Evolutionary conservation across 2,888 invertebrate species (phyloP), one percentile per base, ranked within the genome.

Genomic region (Stenichneumon culpator): DNA sequence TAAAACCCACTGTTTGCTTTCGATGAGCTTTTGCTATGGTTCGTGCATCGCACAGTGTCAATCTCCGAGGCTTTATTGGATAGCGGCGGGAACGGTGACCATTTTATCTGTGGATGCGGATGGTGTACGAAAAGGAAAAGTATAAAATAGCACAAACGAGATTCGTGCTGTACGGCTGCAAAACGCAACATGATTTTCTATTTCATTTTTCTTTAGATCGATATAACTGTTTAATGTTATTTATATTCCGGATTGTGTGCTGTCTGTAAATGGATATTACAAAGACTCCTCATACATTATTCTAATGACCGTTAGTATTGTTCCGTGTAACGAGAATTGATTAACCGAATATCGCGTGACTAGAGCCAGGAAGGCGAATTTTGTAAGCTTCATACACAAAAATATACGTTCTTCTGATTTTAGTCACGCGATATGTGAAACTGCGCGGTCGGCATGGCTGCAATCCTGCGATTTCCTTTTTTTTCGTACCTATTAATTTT

Each of bases 21-120:
- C 79, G 60, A 63, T 63, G 39, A 74, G 74, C 74, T 74, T 74
- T 63, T 63, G 74, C 63, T 47, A 25, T 57, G 57, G 57, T 22
- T 63, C 74, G 74, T 63, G n/a, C 47, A 28, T 39, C 47, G 74
- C 74, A 50, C 74, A 44, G 74, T 39, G 47, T 74, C 28, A 47
- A 74, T 74, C 63, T n/a, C 25, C 57, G 57, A 57, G 19, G 22
- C 57, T 57, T 4, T 57, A 25, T 11, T 25, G 57, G 14, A 57
- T 3, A 57, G 25, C 57, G 22, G 57, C 5, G 57, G 57, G 22
- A 57, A 57, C 57, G 57, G 57, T 25, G 57, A 11, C 9, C 25
- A 3, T 11, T 22, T 25, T 44, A 44, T 25, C 11, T 14, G 57
- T 57, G 11, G 57, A 57, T 25, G 22, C 57, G 57, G 2, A 57